Base-by-base conservation (phyloP, 2,888 invertebrate species). In the Gisinianus flammeolus region DNA sequence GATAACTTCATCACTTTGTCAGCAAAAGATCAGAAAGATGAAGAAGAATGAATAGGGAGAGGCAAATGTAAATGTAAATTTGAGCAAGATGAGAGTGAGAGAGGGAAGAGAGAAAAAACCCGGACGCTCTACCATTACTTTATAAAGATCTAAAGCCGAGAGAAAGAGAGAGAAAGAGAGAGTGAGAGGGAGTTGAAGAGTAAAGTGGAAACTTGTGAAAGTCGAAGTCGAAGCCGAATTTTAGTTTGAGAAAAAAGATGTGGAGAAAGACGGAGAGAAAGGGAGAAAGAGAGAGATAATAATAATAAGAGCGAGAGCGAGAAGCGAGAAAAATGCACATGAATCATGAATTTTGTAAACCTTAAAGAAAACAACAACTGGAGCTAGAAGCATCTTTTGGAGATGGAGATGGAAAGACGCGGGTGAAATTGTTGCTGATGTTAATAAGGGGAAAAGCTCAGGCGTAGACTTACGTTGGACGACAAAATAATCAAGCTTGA, bases 391-490 rank as follows among this genome's bases (percentile, higher is more conserved):
- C n/a, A n/a, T n/a, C n/a, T n/a, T n/a, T n/a, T n/a, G n/a, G n/a
- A n/a, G n/a, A n/a, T n/a, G n/a, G n/a, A n/a, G n/a, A n/a, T n/a
- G 44, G 44, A 62, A 58, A 58, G 62, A 62, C 62, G 22, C 10
- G 24, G 22, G 12, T 26, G 58, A 33, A 44, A 44, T 26, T 33
- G n/a, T 19, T 74, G 64, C n/a, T 74, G 52, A 74, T 67, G 66
- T 66, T 74, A 74, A 74, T 74, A 66, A 74, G 66, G 30, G 24
- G 44, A 28, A 66, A 67, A 74, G 44, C 8, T 10, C 19, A 62
- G 56, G 66, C 22, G 24, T 22, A 52, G 70, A 70, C 52, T 44
- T 16, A 16, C 8, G 52, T 16, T 8, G 16, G 67, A 64, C 8
- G 62, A 54, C 54, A n/a, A 58, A 64, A 64, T 66, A 66, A 54